Conservation (phyloP, 2,113 vertebrate species). For the Prolemur simus region DNA sequence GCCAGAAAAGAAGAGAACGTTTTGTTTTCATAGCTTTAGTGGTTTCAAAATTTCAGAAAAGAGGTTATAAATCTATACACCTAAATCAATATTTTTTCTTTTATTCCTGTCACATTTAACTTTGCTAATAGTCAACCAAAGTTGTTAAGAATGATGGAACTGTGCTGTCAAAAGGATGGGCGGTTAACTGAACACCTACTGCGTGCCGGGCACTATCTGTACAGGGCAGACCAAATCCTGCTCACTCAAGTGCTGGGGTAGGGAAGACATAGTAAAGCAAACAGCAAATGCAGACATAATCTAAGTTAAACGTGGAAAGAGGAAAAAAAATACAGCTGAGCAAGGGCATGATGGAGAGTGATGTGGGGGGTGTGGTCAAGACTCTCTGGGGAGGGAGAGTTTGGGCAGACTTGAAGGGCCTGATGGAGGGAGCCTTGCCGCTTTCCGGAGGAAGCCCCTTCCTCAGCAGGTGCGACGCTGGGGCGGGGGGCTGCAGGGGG, state of each 20-base stretch:
- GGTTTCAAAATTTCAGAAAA: background rate
- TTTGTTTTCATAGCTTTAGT: background rate
- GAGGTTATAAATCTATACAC: background rate
- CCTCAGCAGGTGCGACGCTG: background rate
- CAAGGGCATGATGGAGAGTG: background rate
- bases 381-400: background rate
- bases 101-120: background rate
- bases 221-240: background rate
- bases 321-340: background rate
- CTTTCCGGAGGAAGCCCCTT: background rate
- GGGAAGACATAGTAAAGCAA: background rate
- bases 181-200: background rate
- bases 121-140: background rate
- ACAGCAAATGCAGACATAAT: background rate
- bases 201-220: background rate
- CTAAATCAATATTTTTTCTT: background rate
- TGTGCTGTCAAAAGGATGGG: background rate
- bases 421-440: background rate
- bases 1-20: background rate
- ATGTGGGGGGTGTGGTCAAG: accelerated
- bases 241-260: background rate
- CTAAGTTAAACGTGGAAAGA: background rate
- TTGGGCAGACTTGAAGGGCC: background rate
- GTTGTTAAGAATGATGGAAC: background rate
- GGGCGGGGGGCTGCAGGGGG: background rate